These are phyloP conservation scores for Andricus grossulariae DNA, from an alignment of 1,140 invertebrate genomes.

Conservation along the genomic window DNA sequence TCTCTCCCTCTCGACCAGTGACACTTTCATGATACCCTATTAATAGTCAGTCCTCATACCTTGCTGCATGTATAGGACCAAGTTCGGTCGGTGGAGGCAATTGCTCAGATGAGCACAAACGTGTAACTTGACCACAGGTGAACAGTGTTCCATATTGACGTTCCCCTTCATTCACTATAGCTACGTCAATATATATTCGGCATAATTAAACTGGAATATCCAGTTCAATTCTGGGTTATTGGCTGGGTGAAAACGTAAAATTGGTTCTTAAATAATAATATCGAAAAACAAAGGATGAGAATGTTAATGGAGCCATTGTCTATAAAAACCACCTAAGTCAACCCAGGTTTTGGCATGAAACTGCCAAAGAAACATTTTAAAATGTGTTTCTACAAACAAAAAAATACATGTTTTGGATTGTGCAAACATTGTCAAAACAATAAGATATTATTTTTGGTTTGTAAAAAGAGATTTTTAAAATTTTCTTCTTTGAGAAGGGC, in stretches of 20 bases:
- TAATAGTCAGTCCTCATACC: conserved; percentile 7
- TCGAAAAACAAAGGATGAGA: too few species aligned
- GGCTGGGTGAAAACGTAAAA: neutral
- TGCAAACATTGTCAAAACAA: too few species aligned
- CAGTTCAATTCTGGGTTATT: neutral
- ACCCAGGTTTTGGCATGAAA: too few species aligned
- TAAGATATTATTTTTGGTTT: too few species aligned
- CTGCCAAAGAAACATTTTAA: too few species aligned
- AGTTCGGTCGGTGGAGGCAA: conserved; percentile 19
- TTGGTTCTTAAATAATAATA: neutral
- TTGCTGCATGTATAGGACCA: neutral
- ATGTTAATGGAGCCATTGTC: too few species aligned
- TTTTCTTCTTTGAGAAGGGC: too few species aligned
- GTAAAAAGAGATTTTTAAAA: too few species aligned
- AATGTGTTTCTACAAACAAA: too few species aligned
- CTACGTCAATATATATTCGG: conserved; percentile 18
- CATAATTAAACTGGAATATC: conserved; percentile 13
- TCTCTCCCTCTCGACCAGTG: neutral
- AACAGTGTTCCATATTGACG: conserved; percentile 12
- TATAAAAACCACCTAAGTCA: too few species aligned
- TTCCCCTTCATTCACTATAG: conserved; percentile 20
- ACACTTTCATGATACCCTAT: conserved; percentile 21
- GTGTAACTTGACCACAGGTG: conserved; percentile 29
- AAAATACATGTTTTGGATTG: too few species aligned
- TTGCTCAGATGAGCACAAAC: conserved; percentile 19